Evolutionary conservation across 2,888 invertebrate species (phyloP).

Genomic region (Pyrrhia umbra): DNA sequence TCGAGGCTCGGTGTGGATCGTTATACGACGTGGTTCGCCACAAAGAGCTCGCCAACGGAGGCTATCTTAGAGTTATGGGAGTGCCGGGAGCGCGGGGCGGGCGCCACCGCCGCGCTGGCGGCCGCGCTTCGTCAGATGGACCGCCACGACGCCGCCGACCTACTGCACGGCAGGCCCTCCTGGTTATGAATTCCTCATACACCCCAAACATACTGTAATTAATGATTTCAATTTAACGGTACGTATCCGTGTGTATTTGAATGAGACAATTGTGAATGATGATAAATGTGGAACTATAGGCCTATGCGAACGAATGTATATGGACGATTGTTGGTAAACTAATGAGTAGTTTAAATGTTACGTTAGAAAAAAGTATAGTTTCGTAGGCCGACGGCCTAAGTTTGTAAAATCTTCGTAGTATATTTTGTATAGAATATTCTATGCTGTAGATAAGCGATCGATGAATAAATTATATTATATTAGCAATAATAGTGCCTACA

Average conservation of each 20-base stretch:
- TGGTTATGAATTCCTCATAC: conserved; percentile 83
- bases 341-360: conserved; percentile 85
- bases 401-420: conserved; percentile 87
- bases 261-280: conserved; percentile 63
- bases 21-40: conserved; percentile 99
- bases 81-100: conserved; percentile 95
- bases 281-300: conserved; percentile 62
- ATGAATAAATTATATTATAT: conserved; percentile 86
- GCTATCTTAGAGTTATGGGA: conserved; percentile 99
- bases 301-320: conserved; percentile 52
- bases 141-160: conserved; percentile 85
- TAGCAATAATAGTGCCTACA: conserved; percentile 90
- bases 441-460: conserved; percentile 86
- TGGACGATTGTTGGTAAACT: conserved; percentile 76
- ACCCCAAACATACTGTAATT: conserved; percentile 59
- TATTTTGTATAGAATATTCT: conserved; percentile 88
- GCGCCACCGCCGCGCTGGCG: conserved; percentile 94
- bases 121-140: conserved; percentile 85
- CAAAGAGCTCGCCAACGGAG: conserved; percentile 98
- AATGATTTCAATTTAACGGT: conserved; percentile 50
- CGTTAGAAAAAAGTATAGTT: conserved; percentile 83
- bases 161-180: conserved; percentile 85
- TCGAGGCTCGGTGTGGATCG: conserved; percentile 97
- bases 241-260: conserved; percentile 50
- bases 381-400: conserved; percentile 80